Percentiles rank a stretch among this genome's conserved stretches.
Conservation (phyloP, 2,888 invertebrate genomes). For the Eupsilia transversa region DNA sequence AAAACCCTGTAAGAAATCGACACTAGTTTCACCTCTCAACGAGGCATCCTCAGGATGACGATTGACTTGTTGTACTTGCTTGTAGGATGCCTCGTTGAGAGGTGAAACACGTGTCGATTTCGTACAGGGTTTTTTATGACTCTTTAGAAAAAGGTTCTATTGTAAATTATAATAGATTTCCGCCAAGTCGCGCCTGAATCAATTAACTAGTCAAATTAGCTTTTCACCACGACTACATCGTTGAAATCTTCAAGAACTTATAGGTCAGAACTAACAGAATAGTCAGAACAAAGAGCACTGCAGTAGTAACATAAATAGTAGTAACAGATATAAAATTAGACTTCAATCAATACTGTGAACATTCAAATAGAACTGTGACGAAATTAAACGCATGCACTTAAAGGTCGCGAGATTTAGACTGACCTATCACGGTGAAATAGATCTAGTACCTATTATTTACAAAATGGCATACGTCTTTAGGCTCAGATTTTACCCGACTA, state of each 20-base stretch:
- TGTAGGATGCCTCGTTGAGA: no score
- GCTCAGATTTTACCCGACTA: no score
- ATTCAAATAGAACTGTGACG: constrained; percentile 25
- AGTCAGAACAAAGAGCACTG: not conserved
- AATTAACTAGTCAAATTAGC: not conserved
- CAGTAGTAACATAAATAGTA: not conserved
- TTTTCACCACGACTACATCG: not conserved
- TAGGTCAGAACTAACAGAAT: no score
- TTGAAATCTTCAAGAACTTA: not conserved
- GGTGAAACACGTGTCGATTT: no score
- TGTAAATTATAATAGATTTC: no score
- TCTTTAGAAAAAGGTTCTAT: no score
- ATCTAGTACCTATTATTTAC: not conserved
- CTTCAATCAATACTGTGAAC: constrained; percentile 23
- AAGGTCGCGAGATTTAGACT: constrained; percentile 7
- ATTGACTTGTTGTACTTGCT: no score
- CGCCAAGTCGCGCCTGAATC: no score
- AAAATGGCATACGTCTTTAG: not conserved
- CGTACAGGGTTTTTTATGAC: no score
- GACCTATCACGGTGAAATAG: constrained; percentile 20
- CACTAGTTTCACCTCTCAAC: no score
- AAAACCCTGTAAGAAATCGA: no score
- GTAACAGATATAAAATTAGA: constrained; percentile 9
- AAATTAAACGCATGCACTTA: constrained; percentile 19
- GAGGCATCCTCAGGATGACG: no score